A percentile compares a stretch with the other conserved stretches of the same genome.
phyloP scores from a whole-genome alignment of 2,888 invertebrate genomes.

The Watsonalla cultraria region DNA sequence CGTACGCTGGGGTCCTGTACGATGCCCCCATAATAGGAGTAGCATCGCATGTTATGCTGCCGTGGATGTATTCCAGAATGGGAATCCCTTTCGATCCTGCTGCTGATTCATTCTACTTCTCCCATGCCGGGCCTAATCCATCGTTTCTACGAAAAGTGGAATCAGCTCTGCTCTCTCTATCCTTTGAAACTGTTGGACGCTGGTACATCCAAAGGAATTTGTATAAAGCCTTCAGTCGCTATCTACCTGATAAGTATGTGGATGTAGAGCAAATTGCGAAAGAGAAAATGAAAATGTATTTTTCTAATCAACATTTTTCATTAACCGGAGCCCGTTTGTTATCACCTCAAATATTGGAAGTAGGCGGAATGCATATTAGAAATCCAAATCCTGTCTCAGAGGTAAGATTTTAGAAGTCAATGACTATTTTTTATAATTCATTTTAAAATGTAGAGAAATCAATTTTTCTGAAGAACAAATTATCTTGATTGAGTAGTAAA shows the following conservation, averaged over 20 bases:
- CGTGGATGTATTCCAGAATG: conserved; percentile 60
- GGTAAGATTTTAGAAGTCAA: conserved; percentile 6
- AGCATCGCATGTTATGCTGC: conserved; percentile 63
- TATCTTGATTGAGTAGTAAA: too few species aligned
- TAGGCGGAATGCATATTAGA: conserved; percentile 64
- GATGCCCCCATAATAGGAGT: conserved; percentile 71
- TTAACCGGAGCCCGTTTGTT: conserved; percentile 25
- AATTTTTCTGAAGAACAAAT: too few species aligned
- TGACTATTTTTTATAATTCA: too few species aligned
- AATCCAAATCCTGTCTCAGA: conserved; percentile 12
- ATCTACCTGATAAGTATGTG: conserved; percentile 53
- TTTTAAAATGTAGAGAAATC: too few species aligned
- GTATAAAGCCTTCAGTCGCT: conserved; percentile 32
- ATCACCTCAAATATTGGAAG: conserved; percentile 68
- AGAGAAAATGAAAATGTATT: conserved; percentile 57
- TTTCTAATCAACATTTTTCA: conserved; percentile 76
- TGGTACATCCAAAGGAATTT: conserved; percentile 33
- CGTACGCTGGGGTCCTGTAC: conserved; percentile 30
- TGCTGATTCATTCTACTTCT: conserved; percentile 62
- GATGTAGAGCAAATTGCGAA: conserved; percentile 50
- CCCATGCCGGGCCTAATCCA: conserved; percentile 37
- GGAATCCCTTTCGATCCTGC: conserved; percentile 67
- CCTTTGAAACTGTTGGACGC: conserved; percentile 26
- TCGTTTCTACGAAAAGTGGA: conserved; percentile 21
- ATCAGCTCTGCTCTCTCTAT: conserved; percentile 23